Percentiles rank a stretch among this genome's conserved stretches.
Conservation (phyloP, 2,888 invertebrate species). For the Sycophila texana region DNA sequence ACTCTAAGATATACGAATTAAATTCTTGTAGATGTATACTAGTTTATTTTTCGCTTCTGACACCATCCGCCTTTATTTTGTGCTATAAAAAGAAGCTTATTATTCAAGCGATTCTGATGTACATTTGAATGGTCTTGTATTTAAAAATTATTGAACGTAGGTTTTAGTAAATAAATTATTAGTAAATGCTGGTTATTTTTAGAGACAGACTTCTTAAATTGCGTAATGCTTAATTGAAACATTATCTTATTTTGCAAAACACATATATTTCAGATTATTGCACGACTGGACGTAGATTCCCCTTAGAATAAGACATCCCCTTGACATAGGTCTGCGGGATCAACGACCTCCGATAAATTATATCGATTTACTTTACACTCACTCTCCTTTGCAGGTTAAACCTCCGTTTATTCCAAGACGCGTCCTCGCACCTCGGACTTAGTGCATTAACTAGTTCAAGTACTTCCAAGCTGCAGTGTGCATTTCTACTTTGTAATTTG, state of each 20-base stretch:
- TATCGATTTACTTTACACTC: slow-evolving; percentile 33
- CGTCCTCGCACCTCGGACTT: background rate
- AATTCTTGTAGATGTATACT: no score
- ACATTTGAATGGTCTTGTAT: background rate
- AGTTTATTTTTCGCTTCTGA: no score
- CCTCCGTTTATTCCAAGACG: background rate
- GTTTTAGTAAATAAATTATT: background rate
- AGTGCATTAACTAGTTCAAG: slow-evolving; percentile 46
- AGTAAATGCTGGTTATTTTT: background rate
- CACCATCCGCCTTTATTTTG: no score
- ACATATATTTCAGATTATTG: background rate
- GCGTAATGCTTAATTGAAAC: no score
- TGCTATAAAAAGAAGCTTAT: background rate
- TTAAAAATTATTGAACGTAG: background rate
- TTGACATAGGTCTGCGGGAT: background rate
- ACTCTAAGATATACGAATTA: no score
- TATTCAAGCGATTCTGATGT: no score
- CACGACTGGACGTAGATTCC: background rate
- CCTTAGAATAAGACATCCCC: background rate
- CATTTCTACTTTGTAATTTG: slow-evolving; percentile 27
- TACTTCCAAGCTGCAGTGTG: background rate
- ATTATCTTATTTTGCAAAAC: no score
- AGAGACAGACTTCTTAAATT: background rate
- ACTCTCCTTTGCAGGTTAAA: background rate
- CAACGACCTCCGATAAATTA: slow-evolving; percentile 38